Percentiles rank a stretch among this genome's conserved stretches.
Conservation (phyloP, 1,140 invertebrate genomes). For the Tetramorium parvispinum region DNA sequence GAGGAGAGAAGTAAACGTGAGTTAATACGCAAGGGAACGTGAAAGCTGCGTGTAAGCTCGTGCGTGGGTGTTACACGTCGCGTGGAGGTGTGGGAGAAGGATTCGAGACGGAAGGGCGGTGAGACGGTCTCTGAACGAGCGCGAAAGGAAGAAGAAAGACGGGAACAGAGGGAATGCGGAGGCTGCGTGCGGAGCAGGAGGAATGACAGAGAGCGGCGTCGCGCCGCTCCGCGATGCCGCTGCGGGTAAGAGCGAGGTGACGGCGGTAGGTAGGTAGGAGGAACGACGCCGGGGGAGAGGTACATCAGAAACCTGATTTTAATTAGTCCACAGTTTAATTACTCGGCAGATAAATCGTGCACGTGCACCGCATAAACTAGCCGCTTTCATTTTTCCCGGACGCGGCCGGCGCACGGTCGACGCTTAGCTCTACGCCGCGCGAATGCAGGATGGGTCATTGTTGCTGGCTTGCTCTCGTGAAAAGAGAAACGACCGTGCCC, state of each 20-base stretch:
- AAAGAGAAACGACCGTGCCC: slow-evolving; percentile 71
- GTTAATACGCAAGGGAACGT: slow-evolving; percentile 44
- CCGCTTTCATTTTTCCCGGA: slow-evolving; percentile 85
- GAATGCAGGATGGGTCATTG: slow-evolving; percentile 83
- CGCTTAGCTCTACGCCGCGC: slow-evolving; percentile 79
- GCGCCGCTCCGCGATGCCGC: slow-evolving; percentile 32
- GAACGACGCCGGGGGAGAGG: slow-evolving; percentile 70
- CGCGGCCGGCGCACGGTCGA: slow-evolving; percentile 76
- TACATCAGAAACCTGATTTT: slow-evolving; percentile 87
- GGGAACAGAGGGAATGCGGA: slow-evolving; percentile 42
- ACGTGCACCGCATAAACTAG: slow-evolving; percentile 86
- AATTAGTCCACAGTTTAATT: slow-evolving; percentile 87
- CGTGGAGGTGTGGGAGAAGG: neutral
- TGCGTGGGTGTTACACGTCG: slow-evolving; percentile 16
- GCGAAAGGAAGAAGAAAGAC: neutral
- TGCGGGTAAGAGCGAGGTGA: slow-evolving; percentile 44
- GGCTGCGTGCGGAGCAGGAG: slow-evolving; percentile 55
- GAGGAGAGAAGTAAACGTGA: slow-evolving; percentile 49
- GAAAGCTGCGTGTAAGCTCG: slow-evolving; percentile 37
- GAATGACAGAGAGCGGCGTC: slow-evolving; percentile 62
- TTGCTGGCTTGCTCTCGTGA: slow-evolving; percentile 66
- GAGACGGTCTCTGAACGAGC: neutral
- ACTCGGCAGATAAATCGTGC: slow-evolving; percentile 86
- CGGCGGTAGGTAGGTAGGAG: slow-evolving; percentile 32
- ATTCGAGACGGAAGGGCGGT: neutral